These are phyloP conservation scores for Choloepus hoffmanni DNA, from an alignment of 2,113 vertebrate species.

Conservation along the genomic window DNA sequence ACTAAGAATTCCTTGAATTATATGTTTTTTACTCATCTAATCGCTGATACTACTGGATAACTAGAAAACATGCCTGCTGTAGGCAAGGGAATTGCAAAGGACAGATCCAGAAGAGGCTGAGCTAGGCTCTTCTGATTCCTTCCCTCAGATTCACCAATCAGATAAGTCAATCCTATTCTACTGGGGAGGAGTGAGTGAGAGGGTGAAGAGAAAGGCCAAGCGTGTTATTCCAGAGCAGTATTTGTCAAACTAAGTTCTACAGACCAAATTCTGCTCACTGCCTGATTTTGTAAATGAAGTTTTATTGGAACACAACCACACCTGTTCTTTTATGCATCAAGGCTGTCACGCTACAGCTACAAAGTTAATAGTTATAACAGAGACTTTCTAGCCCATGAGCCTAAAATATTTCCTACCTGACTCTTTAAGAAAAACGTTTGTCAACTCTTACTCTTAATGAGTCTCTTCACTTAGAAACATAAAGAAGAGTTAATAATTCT, in stretches of 20 bases:
- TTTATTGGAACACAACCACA: not conserved
- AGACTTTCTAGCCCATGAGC: not conserved
- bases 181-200: not conserved
- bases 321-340: not conserved
- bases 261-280: not conserved
- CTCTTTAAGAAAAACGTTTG: not conserved
- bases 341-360: rapidly evolving
- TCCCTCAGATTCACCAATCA: not conserved
- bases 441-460: not conserved
- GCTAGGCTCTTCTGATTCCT: not conserved
- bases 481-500: not conserved
- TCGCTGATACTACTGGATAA: not conserved
- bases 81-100: not conserved
- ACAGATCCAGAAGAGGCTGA: not conserved
- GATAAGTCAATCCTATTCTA: not conserved
- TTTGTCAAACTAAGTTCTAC: not conserved
- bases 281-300: not conserved
- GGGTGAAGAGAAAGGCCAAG: not conserved
- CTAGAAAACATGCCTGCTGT: not conserved
- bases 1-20: not conserved
- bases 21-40: not conserved
- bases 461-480: not conserved
- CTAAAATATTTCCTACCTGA: not conserved
- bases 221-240: not conserved
- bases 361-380: not conserved